Evolutionary conservation across 1,140 invertebrate genomes (phyloP), one percentile per base, ranked within the genome.

Genomic region (Dolichoris vasculosae): DNA sequence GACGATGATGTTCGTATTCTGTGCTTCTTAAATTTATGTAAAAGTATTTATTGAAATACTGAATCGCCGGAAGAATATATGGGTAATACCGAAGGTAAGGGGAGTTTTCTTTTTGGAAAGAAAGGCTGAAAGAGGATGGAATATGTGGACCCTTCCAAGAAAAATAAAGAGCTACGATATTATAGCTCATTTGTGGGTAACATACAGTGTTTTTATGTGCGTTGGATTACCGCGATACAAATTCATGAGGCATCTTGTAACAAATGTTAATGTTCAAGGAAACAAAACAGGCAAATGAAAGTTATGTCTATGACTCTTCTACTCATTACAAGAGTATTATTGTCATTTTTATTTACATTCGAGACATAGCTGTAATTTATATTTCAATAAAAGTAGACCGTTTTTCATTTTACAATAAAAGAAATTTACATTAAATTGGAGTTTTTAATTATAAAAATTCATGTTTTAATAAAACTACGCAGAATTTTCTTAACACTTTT

Each of bases 141-240:
- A 35, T 11, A 67, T 64, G 20, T 30, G 23, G n/a, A 40, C 59
- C 46, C 84, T 63, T 75, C 15, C 9, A 69, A n/a, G 26, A 75
- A 71, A 77, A 82, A 86, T 13, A 40, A 86, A 82, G 75, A 86
- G 48, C 79, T 82, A 86, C 71, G 40, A 83, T 83, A 82, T 67
- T 46, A 64, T 40, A 71, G 17, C 63, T 82, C 69, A 82, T 82
- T 85, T 82, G 85, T 51, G 80, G 85, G n/a, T 85, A 86, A 86
- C 23, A 11, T 69, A 82, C 55, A 78, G 48, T 69, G 38, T 77
- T 71, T 82, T 64, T 71, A 83, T 78, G 43, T 67, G 15, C 26
- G 13, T 75, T 63, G 79, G 55, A 82, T 82, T 35, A 43, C 63
- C 55, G 63, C 23, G 80, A 82, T 63, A 76, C 71, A 67, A 86